Conservation (phyloP, 1,140 invertebrate genomes). For the Brachionus koreanus region DNA sequence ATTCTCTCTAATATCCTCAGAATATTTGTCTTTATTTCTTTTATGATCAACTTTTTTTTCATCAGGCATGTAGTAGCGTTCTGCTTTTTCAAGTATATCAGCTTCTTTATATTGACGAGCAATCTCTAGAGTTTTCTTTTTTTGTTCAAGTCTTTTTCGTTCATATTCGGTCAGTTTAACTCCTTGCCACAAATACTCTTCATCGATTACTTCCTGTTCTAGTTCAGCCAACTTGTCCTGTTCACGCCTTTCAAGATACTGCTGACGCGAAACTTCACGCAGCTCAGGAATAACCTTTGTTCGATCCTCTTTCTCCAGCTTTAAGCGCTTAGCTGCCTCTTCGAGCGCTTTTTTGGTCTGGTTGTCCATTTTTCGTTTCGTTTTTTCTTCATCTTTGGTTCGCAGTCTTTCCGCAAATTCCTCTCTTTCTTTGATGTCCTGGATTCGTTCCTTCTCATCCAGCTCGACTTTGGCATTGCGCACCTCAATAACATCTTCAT, state of each 20-base stretch:
- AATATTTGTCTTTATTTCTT: constrained; percentile 67
- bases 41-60: constrained; percentile 62
- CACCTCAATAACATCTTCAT: background rate
- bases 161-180: constrained; percentile 80
- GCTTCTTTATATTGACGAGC: constrained; percentile 94
- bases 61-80: constrained; percentile 87
- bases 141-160: constrained; percentile 76
- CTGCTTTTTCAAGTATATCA: constrained; percentile 79
- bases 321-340: constrained; percentile 84
- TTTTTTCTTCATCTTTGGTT: constrained; percentile 82
- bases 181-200: constrained; percentile 89
- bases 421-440: constrained; percentile 85
- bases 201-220: constrained; percentile 88
- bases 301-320: constrained; percentile 62
- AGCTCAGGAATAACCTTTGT: constrained; percentile 59
- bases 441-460: constrained; percentile 63
- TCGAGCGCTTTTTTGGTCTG: constrained; percentile 73
- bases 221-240: constrained; percentile 92
- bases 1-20: constrained; percentile 80
- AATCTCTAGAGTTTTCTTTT: constrained; percentile 80
- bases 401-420: constrained; percentile 83
- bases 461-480: background rate
- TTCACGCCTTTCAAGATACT: constrained; percentile 91
- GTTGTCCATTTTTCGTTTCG: constrained; percentile 68
- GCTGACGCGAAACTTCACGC: constrained; percentile 80